Evolutionary conservation across 2,888 invertebrate species (phyloP).

Genomic region (Unio pictorum): DNA sequence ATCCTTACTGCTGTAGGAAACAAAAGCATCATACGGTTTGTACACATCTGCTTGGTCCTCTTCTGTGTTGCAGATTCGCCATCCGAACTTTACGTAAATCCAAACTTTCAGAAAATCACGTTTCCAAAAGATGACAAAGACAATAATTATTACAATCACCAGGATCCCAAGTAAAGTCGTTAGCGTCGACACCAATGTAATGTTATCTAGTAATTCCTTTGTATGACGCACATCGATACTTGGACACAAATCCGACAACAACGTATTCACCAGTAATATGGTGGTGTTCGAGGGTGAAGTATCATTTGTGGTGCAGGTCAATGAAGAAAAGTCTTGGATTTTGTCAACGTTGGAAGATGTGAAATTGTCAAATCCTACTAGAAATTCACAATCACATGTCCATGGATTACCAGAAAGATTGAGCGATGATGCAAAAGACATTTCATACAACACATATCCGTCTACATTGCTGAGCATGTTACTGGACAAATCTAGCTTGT

Average conservation of each 20-base stretch:
- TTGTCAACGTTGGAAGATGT: background rate
- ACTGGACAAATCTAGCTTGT: conserved; percentile 19
- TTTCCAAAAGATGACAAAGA: conserved; percentile 13
- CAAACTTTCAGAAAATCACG: conserved; percentile 18
- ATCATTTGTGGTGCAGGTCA: conserved; percentile 3
- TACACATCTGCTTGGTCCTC: conserved; percentile 15
- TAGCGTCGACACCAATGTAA: background rate
- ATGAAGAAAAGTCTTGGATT: conserved; percentile 6
- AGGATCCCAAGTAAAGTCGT: conserved; percentile 17
- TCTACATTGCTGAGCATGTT: conserved; percentile 33
- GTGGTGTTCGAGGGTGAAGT: background rate
- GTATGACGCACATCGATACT: conserved; percentile 8
- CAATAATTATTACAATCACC: conserved; percentile 26
- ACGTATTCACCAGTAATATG: background rate
- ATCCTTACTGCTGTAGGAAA: conserved; percentile 85
- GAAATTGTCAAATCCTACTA: conserved; percentile 8
- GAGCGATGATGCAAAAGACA: conserved; percentile 23
- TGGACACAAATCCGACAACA: conserved; percentile 11
- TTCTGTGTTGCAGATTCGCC: background rate
- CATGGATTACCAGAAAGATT: conserved; percentile 33
- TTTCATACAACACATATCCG: conserved; percentile 15
- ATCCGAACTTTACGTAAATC: conserved; percentile 17
- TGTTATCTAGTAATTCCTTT: background rate
- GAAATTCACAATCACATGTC: conserved; percentile 36
- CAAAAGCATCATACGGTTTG: conserved; percentile 84